Percentiles rank a stretch among this genome's conserved stretches.
Evolutionary conservation across 2,888 invertebrate genomes (phyloP).

Genomic region (Baccha elongata): DNA sequence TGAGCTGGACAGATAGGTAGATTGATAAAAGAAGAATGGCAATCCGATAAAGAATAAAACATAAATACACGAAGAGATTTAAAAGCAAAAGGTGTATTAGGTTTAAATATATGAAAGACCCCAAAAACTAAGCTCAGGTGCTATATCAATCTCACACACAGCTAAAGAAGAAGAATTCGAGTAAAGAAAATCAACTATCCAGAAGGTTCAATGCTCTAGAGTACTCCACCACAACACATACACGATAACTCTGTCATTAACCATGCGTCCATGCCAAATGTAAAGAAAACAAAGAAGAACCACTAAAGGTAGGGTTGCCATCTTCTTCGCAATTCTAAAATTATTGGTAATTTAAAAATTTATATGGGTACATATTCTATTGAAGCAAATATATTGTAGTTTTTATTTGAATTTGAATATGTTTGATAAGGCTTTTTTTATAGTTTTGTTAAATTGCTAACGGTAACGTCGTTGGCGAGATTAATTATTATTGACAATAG

Average conservation of each 20-base stretch:
- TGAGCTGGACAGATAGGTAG: slow-evolving; percentile 32
- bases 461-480: too few relatives aligned
- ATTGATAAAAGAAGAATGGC: slow-evolving; percentile 53
- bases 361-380: too few relatives aligned
- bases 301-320: slow-evolving; percentile 16
- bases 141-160: slow-evolving; percentile 24
- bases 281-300: slow-evolving; percentile 38
- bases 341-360: too few relatives aligned
- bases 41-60: slow-evolving; percentile 31
- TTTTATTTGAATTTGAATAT: too few relatives aligned
- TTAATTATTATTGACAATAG: too few relatives aligned
- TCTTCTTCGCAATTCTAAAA: background rate
- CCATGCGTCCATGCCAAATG: slow-evolving; percentile 52
- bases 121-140: slow-evolving; percentile 49
- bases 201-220: slow-evolving; percentile 69
- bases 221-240: slow-evolving; percentile 31
- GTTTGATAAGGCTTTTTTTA: too few relatives aligned
- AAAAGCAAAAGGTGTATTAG: slow-evolving; percentile 30
- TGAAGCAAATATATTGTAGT: too few relatives aligned
- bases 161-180: slow-evolving; percentile 24
- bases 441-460: too few relatives aligned
- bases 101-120: slow-evolving; percentile 2
- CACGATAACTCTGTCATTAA: slow-evolving; percentile 11
- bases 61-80: slow-evolving; percentile 5
- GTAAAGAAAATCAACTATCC: slow-evolving; percentile 54